Evolutionary conservation across 2,888 invertebrate species (phyloP).

Genomic region (Chironomus tentans): DNA sequence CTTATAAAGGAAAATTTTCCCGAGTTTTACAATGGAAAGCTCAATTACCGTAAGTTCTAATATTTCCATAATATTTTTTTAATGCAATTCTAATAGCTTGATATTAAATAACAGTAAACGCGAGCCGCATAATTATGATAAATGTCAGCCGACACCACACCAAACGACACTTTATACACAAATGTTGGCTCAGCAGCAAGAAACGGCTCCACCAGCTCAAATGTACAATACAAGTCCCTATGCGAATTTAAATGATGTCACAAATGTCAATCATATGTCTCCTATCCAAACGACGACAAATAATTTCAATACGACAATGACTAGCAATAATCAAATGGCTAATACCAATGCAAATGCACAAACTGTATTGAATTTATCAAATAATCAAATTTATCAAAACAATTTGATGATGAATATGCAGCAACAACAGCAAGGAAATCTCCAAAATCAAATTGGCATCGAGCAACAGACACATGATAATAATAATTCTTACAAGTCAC

Average conservation of each 20-base stretch:
- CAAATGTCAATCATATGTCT: conserved; percentile 27
- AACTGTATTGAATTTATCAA: conserved; percentile 27
- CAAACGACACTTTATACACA: conserved; percentile 44
- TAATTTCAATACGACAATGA: conserved; percentile 1
- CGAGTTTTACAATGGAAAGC: neutral
- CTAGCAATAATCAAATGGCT: neutral
- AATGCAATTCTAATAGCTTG: too few species aligned
- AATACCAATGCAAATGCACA: conserved; percentile 18
- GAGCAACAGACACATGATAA: conserved; percentile 31
- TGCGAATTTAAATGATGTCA: neutral
- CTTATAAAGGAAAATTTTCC: conserved; percentile 13
- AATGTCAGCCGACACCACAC: conserved; percentile 42
- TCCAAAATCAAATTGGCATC: conserved; percentile 28
- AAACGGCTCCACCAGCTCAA: neutral
- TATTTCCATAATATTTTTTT: neutral
- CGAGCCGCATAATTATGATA: conserved; percentile 43
- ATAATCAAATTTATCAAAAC: conserved; percentile 4
- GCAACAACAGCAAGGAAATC: conserved; percentile 26
- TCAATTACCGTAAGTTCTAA: conserved; percentile 17
- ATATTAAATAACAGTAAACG: conserved; percentile 32
- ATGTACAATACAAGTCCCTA: conserved; percentile 1
- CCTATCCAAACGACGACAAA: conserved; percentile 29
- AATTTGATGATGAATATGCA: conserved; percentile 29
- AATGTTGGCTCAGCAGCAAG: conserved; percentile 39
- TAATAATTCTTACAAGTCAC: conserved; percentile 25